Evolutionary conservation across 2,888 invertebrate species (phyloP).

Genomic region (Eumerus sabulonum): DNA sequence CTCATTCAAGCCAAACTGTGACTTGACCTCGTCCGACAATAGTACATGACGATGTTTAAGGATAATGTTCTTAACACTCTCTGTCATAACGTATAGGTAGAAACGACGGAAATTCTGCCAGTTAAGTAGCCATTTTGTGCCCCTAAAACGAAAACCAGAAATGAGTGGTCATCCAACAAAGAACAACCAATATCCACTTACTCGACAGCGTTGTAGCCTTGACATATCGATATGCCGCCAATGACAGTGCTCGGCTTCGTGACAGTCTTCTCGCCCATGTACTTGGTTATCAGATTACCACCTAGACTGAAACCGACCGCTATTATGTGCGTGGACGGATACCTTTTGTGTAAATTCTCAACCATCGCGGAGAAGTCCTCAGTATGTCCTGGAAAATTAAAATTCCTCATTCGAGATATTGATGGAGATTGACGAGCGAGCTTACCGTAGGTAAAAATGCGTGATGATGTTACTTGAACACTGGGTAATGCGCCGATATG

Average conservation of each 20-base stretch:
- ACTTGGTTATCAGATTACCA: constrained; percentile 95
- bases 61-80: constrained; percentile 93
- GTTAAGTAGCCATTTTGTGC: constrained; percentile 88
- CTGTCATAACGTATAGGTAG: constrained; percentile 95
- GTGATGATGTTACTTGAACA: constrained; percentile 90
- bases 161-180: too few species aligned
- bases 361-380: constrained; percentile 93
- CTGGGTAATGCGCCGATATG: constrained; percentile 93
- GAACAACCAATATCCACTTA: constrained; percentile 80
- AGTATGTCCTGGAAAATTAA: constrained; percentile 85
- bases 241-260: constrained; percentile 86
- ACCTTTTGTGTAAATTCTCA: constrained; percentile 85
- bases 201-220: constrained; percentile 95
- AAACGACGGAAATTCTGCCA: constrained; percentile 94
- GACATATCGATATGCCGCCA: constrained; percentile 95
- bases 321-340: constrained; percentile 88
- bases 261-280: constrained; percentile 88
- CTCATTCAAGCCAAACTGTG: constrained; percentile 85
- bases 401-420: too few species aligned
- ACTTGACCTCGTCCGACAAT: constrained; percentile 86
- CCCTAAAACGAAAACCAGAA: constrained; percentile 80
- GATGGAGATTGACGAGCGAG: too few species aligned
- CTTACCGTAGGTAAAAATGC: constrained; percentile 96
- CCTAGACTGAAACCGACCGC: constrained; percentile 96
- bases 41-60: constrained; percentile 89